Conservation (phyloP, 2,888 invertebrate species). For the Eupithecia tripunctaria region DNA sequence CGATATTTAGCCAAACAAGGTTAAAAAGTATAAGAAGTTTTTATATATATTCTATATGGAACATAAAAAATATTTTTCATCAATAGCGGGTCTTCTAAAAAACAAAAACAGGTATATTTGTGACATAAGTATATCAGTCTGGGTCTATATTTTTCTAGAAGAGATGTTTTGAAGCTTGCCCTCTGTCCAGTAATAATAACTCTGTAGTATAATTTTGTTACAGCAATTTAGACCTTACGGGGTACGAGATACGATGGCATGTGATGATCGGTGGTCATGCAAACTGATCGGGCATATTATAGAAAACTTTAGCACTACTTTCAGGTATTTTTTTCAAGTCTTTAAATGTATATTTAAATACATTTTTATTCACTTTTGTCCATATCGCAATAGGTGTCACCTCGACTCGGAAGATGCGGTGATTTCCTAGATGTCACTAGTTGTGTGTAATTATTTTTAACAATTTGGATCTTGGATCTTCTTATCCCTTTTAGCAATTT, state of each 20-base stretch:
- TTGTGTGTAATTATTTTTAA: neutral
- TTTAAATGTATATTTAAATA: neutral
- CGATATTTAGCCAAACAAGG: neutral
- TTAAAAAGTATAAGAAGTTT: neutral
- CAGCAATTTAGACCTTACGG: slow-evolving; percentile 57
- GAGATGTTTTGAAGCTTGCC: slow-evolving; percentile 10
- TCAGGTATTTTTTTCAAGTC: neutral
- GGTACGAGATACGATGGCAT: slow-evolving; percentile 64
- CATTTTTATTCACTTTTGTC: neutral
- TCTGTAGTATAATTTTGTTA: slow-evolving; percentile 37
- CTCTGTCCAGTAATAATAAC: slow-evolving; percentile 19
- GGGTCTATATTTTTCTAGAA: too few species aligned
- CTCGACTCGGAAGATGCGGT: neutral
- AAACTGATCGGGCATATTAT: slow-evolving; percentile 33
- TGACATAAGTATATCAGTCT: too few species aligned
- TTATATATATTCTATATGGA: too few species aligned
- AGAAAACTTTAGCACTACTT: slow-evolving; percentile 12
- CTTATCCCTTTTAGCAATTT: too few species aligned
- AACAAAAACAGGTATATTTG: too few species aligned
- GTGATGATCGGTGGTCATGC: slow-evolving; percentile 67
- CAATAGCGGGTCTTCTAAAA: too few species aligned
- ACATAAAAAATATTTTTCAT: too few species aligned
- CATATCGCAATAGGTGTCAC: neutral
- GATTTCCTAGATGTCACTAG: neutral
- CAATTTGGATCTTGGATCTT: neutral